phyloP scores from a whole-genome alignment of 2,113 vertebrate species.

The Taurulus bubalis region DNA sequence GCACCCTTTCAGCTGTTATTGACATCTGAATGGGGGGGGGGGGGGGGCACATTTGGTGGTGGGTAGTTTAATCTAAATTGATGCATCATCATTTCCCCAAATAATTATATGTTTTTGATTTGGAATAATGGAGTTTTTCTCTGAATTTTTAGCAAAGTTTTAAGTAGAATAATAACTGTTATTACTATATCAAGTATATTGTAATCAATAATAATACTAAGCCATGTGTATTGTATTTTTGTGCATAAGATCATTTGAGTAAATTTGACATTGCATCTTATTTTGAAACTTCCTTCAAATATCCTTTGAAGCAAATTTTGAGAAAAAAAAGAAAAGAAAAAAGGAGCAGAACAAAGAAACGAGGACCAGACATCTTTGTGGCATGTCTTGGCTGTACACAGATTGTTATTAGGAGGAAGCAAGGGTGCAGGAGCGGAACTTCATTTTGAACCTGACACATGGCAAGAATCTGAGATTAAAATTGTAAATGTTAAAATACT shows the following conservation, averaged over 20 bases:
- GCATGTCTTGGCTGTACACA: conserved; percentile 53
- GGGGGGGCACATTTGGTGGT: neutral
- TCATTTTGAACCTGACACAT: conserved; percentile 75
- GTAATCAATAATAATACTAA: conserved; percentile 9
- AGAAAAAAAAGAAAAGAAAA: neutral
- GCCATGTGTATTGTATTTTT: conserved; percentile 22
- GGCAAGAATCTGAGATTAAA: conserved; percentile 77
- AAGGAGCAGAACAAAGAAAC: conserved; percentile 40
- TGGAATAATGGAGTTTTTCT: neutral
- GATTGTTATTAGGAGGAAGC: conserved; percentile 67
- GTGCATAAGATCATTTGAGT: conserved; percentile 12
- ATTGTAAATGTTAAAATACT: conserved; percentile 79
- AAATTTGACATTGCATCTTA: neutral
- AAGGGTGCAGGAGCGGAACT: conserved; percentile 59
- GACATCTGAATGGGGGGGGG: neutral
- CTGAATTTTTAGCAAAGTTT: neutral
- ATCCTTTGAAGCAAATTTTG: neutral
- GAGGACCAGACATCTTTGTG: conserved; percentile 12
- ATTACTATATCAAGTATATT: conserved; percentile 36
- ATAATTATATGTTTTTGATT: neutral
- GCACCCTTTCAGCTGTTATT: neutral
- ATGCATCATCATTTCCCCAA: neutral
- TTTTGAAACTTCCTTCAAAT: conserved; percentile 33
- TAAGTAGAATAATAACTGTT: neutral
- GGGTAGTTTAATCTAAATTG: neutral